phyloP scores from a whole-genome alignment of 2,888 invertebrate genomes.

The Ectemnius continuus region DNA sequence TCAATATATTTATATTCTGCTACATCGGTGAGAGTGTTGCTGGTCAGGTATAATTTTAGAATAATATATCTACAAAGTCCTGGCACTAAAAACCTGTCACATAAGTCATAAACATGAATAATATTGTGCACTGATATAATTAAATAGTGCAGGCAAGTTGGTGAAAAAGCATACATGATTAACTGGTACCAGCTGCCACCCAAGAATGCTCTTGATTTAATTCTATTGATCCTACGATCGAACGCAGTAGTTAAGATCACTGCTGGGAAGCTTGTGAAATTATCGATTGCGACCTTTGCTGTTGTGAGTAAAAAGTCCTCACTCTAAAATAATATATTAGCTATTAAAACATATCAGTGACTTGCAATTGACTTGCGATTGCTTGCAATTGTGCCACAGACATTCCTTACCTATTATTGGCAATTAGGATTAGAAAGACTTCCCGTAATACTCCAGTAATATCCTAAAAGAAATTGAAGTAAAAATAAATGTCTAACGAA shows the following conservation, averaged over 20 bases:
- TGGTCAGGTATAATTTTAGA: slow-evolving; percentile 47
- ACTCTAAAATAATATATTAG: neutral
- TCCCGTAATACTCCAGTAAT: too few species aligned
- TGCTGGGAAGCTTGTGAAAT: slow-evolving; percentile 55
- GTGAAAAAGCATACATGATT: slow-evolving; percentile 57
- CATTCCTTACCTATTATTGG: too few species aligned
- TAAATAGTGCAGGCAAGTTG: slow-evolving; percentile 56
- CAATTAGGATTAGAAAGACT: too few species aligned
- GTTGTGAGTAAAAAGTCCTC: slow-evolving; percentile 46
- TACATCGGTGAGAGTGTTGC: slow-evolving; percentile 60
- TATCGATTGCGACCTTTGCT: slow-evolving; percentile 55
- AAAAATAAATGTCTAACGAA: neutral
- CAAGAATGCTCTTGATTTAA: slow-evolving; percentile 44
- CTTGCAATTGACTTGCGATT: too few species aligned
- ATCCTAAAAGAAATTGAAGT: too few species aligned
- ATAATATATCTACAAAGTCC: too few species aligned
- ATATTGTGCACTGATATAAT: neutral
- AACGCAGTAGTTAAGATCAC: slow-evolving; percentile 54
- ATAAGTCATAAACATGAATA: too few species aligned
- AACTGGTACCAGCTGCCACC: slow-evolving; percentile 59
- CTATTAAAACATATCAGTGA: too few species aligned
- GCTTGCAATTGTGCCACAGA: too few species aligned
- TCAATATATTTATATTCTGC: slow-evolving; percentile 71
- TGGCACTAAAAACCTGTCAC: too few species aligned
- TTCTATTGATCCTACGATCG: slow-evolving; percentile 56